Conservation (phyloP, 1,140 invertebrate genomes). For the Phocides pigmalion region DNA sequence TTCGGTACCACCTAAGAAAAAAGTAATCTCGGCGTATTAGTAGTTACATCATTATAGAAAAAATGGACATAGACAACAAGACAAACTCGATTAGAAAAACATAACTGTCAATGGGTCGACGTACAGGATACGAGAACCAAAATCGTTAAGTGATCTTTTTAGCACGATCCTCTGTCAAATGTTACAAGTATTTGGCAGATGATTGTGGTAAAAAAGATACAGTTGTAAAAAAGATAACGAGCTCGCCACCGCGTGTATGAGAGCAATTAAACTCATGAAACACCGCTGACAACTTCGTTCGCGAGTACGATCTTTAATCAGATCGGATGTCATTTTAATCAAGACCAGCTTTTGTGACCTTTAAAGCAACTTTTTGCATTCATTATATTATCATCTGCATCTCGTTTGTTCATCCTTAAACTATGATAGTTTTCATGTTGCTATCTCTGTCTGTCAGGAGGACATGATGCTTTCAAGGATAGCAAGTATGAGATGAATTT, state of each 20-base stretch:
- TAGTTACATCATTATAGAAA: too few relatives aligned
- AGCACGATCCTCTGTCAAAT: too few relatives aligned
- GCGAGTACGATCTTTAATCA: slow-evolving; percentile 9
- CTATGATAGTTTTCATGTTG: slow-evolving; percentile 5
- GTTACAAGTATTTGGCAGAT: too few relatives aligned
- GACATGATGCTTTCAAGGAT: slow-evolving; percentile 18
- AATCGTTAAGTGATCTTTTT: too few relatives aligned
- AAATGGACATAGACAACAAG: too few relatives aligned
- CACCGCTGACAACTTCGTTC: slow-evolving; percentile 11
- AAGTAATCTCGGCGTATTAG: too few relatives aligned
- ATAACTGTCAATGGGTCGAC: too few relatives aligned
- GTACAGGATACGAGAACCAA: too few relatives aligned
- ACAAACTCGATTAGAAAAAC: too few relatives aligned
- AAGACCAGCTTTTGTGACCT: slow-evolving; percentile 15
- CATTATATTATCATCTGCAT: slow-evolving; percentile 1
- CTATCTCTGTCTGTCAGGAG: slow-evolving; percentile 20
- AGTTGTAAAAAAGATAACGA: neutral
- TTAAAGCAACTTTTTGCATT: slow-evolving; percentile 7
- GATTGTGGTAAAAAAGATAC: too few relatives aligned
- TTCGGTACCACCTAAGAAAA: too few relatives aligned
- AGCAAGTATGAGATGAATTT: slow-evolving; percentile 5
- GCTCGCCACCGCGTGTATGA: neutral
- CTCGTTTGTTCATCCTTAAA: slow-evolving; percentile 8
- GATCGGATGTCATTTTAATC: slow-evolving; percentile 13
- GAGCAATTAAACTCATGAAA: slow-evolving; percentile 1